phyloP scores from a whole-genome alignment of 2,797 vertebrate genomes.

The Phalanger gymnotis region DNA sequence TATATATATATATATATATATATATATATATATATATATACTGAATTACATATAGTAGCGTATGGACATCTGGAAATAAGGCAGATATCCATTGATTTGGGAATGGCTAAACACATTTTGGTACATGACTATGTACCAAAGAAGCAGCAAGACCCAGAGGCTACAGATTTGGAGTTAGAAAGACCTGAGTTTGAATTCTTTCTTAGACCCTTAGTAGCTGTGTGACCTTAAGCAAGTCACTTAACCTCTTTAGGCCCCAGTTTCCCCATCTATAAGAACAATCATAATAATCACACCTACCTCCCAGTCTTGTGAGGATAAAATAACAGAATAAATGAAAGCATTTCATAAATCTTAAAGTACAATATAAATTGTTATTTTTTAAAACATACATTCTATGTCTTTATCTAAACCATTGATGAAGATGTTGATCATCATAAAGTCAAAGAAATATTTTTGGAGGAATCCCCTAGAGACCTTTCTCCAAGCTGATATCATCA shows the following conservation, averaged over 20 bases:
- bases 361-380: neutral
- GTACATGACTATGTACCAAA: too few relatives aligned
- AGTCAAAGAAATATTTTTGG: neutral
- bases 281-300: neutral
- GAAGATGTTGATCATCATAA: neutral
- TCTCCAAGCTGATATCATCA: neutral
- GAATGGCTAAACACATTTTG: too few relatives aligned
- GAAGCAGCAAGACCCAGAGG: too few relatives aligned
- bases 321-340: neutral
- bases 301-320: neutral
- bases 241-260: neutral
- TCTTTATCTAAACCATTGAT: neutral
- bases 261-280: neutral
- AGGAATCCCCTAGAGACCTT: neutral
- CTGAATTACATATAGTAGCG: too few relatives aligned
- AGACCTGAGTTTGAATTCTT: neutral
- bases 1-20: too few relatives aligned
- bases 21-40: too few relatives aligned
- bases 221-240: neutral
- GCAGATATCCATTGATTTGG: too few relatives aligned
- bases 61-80: too few relatives aligned
- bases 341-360: neutral
- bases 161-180: neutral
- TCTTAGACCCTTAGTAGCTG: neutral
- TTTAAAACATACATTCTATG: neutral